phyloP scores from a whole-genome alignment of 2,797 vertebrate species.

The Halcyon leucocephala region DNA sequence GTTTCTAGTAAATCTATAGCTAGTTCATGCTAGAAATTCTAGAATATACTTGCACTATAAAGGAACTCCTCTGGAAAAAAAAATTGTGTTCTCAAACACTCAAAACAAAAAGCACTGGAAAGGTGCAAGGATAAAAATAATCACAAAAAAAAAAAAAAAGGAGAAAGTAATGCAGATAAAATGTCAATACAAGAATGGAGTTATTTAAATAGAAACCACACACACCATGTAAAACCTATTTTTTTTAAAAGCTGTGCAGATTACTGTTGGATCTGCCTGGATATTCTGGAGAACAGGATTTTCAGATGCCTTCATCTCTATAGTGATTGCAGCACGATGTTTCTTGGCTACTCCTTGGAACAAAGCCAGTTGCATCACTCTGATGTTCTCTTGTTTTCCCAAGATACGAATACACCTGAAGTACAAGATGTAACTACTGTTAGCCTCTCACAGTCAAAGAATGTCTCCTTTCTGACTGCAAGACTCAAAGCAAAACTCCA shows the following conservation, averaged over 20 bases:
- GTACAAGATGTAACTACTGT: background rate
- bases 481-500: background rate
- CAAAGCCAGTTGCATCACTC: conserved; percentile 91
- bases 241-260: conserved; percentile 98
- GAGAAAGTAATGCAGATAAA: background rate
- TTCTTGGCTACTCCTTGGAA: conserved; percentile 94
- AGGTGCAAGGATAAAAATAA: background rate
- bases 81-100: background rate
- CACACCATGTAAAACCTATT: conserved; percentile 97
- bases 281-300: conserved; percentile 92
- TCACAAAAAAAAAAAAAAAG: background rate
- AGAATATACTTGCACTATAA: conserved; percentile 10
- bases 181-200: background rate
- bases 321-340: conserved; percentile 88
- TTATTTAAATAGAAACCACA: background rate
- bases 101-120: background rate
- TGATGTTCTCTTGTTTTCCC: conserved; percentile 97
- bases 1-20: background rate
- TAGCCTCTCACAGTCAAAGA: background rate
- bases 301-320: conserved; percentile 98
- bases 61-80: conserved; percentile 1
- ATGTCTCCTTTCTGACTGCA: background rate
- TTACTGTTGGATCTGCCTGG: conserved; percentile 91
- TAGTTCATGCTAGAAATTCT: conserved; percentile 17
- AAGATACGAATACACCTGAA: conserved; percentile 94